Percentiles rank a stretch among this genome's conserved stretches.
Evolutionary conservation across 2,113 vertebrate genomes (phyloP).

Genomic region (Stigmatopora argus): DNA sequence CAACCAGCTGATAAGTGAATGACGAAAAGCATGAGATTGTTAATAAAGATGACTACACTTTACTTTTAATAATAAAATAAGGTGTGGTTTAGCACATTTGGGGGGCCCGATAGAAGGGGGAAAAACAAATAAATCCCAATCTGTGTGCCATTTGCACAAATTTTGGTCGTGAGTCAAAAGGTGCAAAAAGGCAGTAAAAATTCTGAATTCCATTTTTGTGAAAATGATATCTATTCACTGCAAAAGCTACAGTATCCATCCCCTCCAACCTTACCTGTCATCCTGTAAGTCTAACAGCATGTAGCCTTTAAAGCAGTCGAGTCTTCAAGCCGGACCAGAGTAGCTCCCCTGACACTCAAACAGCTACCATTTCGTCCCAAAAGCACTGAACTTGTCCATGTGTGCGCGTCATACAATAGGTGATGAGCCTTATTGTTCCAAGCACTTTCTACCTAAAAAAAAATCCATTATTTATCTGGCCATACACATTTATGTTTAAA

Average conservation of each 20-base stretch:
- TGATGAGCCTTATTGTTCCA: constrained; percentile 32
- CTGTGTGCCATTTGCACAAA: not conserved
- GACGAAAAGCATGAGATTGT: constrained; percentile 7
- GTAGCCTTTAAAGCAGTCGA: constrained; percentile 48
- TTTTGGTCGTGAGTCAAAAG: constrained; percentile 11
- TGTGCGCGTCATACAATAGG: constrained; percentile 28
- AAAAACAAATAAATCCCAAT: not conserved
- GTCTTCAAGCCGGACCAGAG: constrained; percentile 37
- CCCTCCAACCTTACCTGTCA: constrained; percentile 43
- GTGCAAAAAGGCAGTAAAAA: constrained; percentile 48
- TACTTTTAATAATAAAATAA: not conserved
- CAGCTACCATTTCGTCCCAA: constrained; percentile 47
- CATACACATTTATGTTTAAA: constrained; percentile 59
- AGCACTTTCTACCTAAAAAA: constrained; percentile 45
- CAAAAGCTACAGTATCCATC: constrained; percentile 20
- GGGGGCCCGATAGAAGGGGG: no score
- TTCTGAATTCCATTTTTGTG: constrained; percentile 24
- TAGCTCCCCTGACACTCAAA: constrained; percentile 15
- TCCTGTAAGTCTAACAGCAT: constrained; percentile 57
- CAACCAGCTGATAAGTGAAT: constrained; percentile 8
- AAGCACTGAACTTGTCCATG: not conserved
- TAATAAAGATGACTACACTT: constrained; percentile 6
- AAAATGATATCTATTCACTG: constrained; percentile 8
- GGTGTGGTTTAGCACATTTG: not conserved
- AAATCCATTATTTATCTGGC: constrained; percentile 52